Base-by-base conservation (phyloP, 2,888 invertebrate genomes). In the Ramazzottius varieornatus region DNA sequence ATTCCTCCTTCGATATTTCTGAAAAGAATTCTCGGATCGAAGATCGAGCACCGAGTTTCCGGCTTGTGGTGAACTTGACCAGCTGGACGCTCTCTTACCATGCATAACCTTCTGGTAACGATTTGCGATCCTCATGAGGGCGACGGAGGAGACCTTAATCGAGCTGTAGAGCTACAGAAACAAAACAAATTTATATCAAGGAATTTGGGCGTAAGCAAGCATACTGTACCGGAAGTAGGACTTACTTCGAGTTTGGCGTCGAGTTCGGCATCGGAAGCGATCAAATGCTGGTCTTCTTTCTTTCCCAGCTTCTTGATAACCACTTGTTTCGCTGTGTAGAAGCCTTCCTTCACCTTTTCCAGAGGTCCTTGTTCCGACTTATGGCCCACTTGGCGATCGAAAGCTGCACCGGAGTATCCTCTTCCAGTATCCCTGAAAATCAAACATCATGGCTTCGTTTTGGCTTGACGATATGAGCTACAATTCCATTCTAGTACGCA, bases 281-380 rank as follows among this genome's bases (percentile, higher is more conserved):
- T 85, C 69, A 99, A 84, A 78, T 90, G 90, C 70, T 92, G 92
- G 75, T 98, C 98, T 79, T 98, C 94, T 79, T 94, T 94, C 71
- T 88, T 86, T 34, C 93, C 93, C 65, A 96, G 80, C 79, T 90
- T 93, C 72, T 88, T 82, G 70, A 89, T 83, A 63, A 96, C 86
- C 67, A 88, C 85, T 78, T 94, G 94, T 75, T 94, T 96, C 4
- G 96, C 94, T 66, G 94, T 86, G 94, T 94, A 98, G 78, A 89
- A 96, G 71, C 92, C 91, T 77, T 93, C 89, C 76, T 91, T 89
- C 84, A 93, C 85, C 73, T 82, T 83, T 29, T 78, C 77, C 13
- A 81, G 74, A 4, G 80, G 71, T 32, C 80, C 80, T 64, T 69
- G 69, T 46, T 67, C 54, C 20, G 54, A 16, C 20, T 24, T 8